phyloP scores from a whole-genome alignment of 2,113 vertebrate species.

The Oxygymnocypris stewartii region DNA sequence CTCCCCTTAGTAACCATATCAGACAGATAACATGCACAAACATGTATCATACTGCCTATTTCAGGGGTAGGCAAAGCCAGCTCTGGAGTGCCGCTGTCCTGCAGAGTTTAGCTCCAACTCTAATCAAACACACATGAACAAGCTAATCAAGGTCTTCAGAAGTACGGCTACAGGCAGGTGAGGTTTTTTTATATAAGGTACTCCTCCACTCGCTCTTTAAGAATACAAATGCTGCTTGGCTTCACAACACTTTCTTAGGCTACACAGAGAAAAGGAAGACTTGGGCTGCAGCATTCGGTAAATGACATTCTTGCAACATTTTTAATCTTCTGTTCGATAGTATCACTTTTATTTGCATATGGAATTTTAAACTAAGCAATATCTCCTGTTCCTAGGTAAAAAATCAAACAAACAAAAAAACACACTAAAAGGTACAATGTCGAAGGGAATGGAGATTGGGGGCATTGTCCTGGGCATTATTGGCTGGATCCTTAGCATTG shows the following conservation, averaged over 20 bases:
- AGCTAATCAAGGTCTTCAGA: too few relatives aligned
- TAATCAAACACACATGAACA: too few relatives aligned
- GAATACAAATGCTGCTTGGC: constrained; percentile 71
- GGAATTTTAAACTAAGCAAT: neutral
- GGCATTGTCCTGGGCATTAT: constrained; percentile 72
- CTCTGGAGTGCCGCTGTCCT: too few relatives aligned
- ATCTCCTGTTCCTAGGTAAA: neutral
- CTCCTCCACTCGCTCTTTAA: constrained; percentile 61
- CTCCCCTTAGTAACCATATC: too few relatives aligned
- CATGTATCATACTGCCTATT: too few relatives aligned
- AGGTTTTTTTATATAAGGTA: constrained; percentile 40
- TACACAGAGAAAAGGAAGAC: neutral
- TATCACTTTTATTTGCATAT: neutral
- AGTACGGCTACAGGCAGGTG: too few relatives aligned
- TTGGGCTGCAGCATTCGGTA: neutral
- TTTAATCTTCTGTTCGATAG: neutral
- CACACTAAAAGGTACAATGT: constrained; percentile 62
- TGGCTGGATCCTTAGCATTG: constrained; percentile 71
- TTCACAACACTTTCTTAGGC: constrained; percentile 51
- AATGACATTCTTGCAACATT: neutral
- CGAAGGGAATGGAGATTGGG: constrained; percentile 76
- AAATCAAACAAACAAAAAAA: neutral
- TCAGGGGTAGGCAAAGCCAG: constrained; percentile 40
- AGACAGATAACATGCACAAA: too few relatives aligned
- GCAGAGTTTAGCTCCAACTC: too few relatives aligned